Evolutionary conservation across 2,888 invertebrate genomes (phyloP), one percentile per base, ranked within the genome.

Genomic region (Tinea trinotella): DNA sequence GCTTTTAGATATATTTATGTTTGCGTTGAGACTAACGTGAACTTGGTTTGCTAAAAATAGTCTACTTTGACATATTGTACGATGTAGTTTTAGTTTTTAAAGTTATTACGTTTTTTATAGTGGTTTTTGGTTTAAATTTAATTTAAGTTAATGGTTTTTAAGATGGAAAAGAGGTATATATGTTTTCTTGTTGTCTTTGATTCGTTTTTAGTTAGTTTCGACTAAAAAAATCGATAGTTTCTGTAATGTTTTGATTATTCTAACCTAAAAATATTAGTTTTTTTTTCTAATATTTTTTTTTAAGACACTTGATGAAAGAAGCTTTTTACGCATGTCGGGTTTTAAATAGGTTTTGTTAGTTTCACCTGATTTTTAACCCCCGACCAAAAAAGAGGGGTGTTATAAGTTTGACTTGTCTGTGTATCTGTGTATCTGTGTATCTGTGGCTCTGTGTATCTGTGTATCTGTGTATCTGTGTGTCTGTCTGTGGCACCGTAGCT

Each of bases 61-160:
- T 82, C 70, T 67, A 74, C 76, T 84, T 83, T 83, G 84, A 84
- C 84, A 84, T 79, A 82, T 68, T 66, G 76, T 74, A 84, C 74
- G 77, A 84, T 85, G 83, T 84, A 83, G 85, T 75, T 79, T 78
- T 81, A 78, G 78, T 79, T 76, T 74, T 65, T 74, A 78, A 76
- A 73, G 71, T 71, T 70, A 65, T 71, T 61, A 76, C 71, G 69
- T 75, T 74, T 74, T 68, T 66, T 18, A 15, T 36, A 19, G 35
- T 52, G 35, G 15, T 5, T 34, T 71, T 57, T 69, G 72, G 59
- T 68, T 68, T 67, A 64, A n/a, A n/a, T n/a, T n/a, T n/a, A n/a
- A n/a, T n/a, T n/a, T n/a, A n/a, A n/a, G 58, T 71, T 74, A 66
- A 76, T 76, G 74, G 70, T 71, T 62, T 64, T 70, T 69, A 67